A percentile compares a stretch with the other conserved stretches of the same genome.
Conservation (phyloP, 2,797 vertebrate genomes). For the Otolemur crassicaudatus region DNA sequence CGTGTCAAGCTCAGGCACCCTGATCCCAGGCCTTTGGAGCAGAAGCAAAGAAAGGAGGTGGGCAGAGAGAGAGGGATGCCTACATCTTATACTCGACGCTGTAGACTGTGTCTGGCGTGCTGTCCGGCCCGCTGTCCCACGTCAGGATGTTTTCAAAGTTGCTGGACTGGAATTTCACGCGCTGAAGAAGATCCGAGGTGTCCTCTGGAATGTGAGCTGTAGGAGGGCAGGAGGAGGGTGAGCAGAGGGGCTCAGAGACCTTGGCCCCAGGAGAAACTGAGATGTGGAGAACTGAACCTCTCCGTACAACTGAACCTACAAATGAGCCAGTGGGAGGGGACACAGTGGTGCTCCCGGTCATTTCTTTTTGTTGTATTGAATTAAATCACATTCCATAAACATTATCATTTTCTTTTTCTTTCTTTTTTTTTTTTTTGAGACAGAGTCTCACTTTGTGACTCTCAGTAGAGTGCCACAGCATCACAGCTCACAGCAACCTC, state of each 20-base stretch:
- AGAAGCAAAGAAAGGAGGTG: not conserved
- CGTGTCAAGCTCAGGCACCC: not conserved
- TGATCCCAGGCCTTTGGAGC: not conserved
- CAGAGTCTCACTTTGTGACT: too few relatives aligned
- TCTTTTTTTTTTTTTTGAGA: too few relatives aligned
- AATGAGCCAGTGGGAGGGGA: rapidly evolving
- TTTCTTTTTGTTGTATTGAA: not conserved
- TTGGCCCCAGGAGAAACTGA: too few relatives aligned
- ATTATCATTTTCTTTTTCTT: too few relatives aligned
- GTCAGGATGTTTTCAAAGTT: slow-evolving; percentile 89
- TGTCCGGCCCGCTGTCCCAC: slow-evolving; percentile 75
- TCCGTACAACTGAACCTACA: too few relatives aligned
- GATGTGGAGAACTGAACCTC: too few relatives aligned
- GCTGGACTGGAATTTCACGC: slow-evolving; percentile 83
- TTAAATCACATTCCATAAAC: too few relatives aligned
- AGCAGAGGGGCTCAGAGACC: not conserved
- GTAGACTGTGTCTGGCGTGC: slow-evolving; percentile 77
- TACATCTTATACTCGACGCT: slow-evolving; percentile 87
- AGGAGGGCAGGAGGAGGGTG: not conserved
- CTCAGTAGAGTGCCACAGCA: too few relatives aligned
- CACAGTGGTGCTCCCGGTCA: rapidly evolving
- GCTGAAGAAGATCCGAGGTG: slow-evolving; percentile 69
- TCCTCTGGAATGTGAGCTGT: slow-evolving; percentile 53
- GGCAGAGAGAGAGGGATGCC: not conserved
- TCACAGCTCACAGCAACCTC: too few relatives aligned